Evolutionary conservation across 1,140 invertebrate species (phyloP).

Genomic region (Elysia chlorotica): DNA sequence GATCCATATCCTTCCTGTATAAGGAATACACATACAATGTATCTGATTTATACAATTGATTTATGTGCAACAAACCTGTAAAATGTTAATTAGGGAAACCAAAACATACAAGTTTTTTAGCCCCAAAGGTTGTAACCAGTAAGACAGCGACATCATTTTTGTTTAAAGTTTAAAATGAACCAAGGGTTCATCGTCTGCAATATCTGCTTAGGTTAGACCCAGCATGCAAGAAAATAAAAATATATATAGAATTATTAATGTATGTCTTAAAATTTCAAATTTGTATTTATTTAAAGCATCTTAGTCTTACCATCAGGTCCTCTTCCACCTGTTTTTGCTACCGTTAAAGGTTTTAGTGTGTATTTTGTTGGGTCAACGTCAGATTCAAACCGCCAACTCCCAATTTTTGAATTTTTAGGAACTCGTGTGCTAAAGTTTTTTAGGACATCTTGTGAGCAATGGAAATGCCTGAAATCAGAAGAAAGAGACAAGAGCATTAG

Average conservation of each 20-base stretch:
- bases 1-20: constrained; percentile 39
- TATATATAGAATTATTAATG: neutral
- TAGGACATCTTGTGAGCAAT: too few species aligned
- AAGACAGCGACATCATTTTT: neutral
- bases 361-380: constrained; percentile 32
- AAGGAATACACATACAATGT: neutral
- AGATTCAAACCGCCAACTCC: neutral
- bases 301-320: constrained; percentile 45
- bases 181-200: neutral
- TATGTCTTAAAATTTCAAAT: neutral
- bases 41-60: neutral
- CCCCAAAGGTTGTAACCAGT: neutral
- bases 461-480: too few species aligned
- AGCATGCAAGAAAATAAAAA: neutral
- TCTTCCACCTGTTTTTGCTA: constrained; percentile 47
- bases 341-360: constrained; percentile 38
- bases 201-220: neutral
- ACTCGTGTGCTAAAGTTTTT: constrained; percentile 8
- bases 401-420: constrained; percentile 4
- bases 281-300: neutral
- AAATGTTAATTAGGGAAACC: neutral
- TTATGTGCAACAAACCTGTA: neutral
- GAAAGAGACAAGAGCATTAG: too few species aligned
- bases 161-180: neutral
- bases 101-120: neutral